A percentile compares a stretch with the other conserved stretches of the same genome.
phyloP scores from a whole-genome alignment of 2,113 vertebrate species.

The Spea multiplicata region DNA sequence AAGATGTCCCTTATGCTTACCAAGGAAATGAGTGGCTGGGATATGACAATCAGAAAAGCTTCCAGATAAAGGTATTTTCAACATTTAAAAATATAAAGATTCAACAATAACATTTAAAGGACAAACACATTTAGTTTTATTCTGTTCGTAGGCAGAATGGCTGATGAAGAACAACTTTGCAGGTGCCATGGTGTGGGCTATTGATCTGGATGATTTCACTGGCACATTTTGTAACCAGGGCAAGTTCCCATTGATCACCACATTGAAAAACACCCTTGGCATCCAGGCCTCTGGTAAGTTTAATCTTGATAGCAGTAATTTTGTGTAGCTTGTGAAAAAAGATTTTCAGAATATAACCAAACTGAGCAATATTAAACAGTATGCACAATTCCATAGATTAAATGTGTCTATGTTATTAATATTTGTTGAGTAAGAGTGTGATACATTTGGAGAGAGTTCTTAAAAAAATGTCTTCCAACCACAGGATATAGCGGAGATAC shows the following conservation, averaged over 20 bases:
- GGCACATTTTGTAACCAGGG: slow-evolving; percentile 71
- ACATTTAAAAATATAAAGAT: background rate
- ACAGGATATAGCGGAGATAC: no score
- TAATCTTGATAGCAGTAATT: no score
- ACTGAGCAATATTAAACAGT: no score
- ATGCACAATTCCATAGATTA: no score
- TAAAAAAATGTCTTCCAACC: no score
- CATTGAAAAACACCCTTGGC: slow-evolving; percentile 67
- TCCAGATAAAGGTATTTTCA: slow-evolving; percentile 65
- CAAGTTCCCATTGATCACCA: slow-evolving; percentile 69
- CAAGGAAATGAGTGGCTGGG: slow-evolving; percentile 67
- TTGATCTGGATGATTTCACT: slow-evolving; percentile 76
- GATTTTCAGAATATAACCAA: no score
- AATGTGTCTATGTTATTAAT: no score
- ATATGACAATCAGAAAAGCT: slow-evolving; percentile 73
- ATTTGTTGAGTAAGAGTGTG: no score
- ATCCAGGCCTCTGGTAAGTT: slow-evolving; percentile 54
- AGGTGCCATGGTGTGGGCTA: slow-evolving; percentile 74
- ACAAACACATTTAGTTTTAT: background rate
- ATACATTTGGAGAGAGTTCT: no score
- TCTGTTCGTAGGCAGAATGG: slow-evolving; percentile 62
- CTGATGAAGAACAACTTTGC: slow-evolving; percentile 69
- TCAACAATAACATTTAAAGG: background rate
- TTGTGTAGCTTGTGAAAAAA: no score
- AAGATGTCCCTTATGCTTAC: slow-evolving; percentile 71